A percentile compares a stretch with the other conserved stretches of the same genome.
Conservation (phyloP, 2,888 invertebrate species). For the Rhingia campestris region DNA sequence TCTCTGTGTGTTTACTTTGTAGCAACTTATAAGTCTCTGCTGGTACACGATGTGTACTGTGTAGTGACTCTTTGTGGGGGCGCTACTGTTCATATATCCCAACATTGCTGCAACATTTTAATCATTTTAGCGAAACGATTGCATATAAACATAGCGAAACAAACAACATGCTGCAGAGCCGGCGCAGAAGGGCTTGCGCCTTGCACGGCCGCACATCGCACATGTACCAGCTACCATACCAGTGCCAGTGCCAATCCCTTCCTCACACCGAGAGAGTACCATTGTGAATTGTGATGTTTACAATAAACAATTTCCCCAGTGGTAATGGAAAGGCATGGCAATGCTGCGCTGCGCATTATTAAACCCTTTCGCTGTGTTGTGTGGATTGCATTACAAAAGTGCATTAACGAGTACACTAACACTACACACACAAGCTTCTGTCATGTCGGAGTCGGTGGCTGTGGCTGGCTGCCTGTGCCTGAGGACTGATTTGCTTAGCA, state of each 20-base stretch:
- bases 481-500: conserved; percentile 58
- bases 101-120: not conserved
- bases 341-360: not conserved
- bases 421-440: conserved; percentile 24
- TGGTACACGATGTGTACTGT: no score
- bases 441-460: not conserved
- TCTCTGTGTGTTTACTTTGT: no score
- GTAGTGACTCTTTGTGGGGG: no score
- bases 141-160: conserved; percentile 9
- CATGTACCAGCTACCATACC: not conserved
- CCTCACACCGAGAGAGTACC: not conserved
- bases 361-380: conserved; percentile 50
- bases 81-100: not conserved
- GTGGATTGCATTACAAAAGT: conserved; percentile 61
- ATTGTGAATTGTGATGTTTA: not conserved
- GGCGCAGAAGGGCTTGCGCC: conserved; percentile 61
- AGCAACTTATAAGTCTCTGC: no score
- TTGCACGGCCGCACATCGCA: not conserved
- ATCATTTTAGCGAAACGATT: not conserved
- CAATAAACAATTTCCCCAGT: not conserved
- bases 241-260: not conserved
- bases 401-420: conserved; percentile 40
- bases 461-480: not conserved
- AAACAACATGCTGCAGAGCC: conserved; percentile 65
- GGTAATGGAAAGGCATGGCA: not conserved